Percentiles rank a stretch among this genome's conserved stretches.
Evolutionary conservation across 2,797 vertebrate species (phyloP).

Genomic region (Heterohyrax brucei): DNA sequence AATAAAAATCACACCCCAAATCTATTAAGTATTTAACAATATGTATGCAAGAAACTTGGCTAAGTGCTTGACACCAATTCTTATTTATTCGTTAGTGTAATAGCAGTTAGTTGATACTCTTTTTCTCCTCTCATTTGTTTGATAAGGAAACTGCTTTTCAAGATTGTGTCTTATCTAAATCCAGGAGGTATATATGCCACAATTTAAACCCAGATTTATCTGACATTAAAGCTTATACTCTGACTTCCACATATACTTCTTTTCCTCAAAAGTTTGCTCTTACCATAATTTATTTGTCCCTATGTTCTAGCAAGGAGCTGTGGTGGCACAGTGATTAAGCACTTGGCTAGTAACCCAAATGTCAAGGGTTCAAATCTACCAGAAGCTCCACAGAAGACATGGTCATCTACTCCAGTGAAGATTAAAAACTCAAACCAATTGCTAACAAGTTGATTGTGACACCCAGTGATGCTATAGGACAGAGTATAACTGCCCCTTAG

Average conservation of each 20-base stretch:
- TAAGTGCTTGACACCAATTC: background rate
- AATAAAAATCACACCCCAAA: background rate
- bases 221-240: background rate
- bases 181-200: background rate
- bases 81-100: background rate
- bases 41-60: background rate
- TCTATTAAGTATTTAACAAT: background rate
- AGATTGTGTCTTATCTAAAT: background rate
- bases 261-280: background rate
- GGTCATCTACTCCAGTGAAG: background rate
- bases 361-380: background rate
- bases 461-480: background rate
- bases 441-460: background rate
- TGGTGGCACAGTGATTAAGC: background rate
- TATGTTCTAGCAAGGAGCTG: background rate
- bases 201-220: background rate
- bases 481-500: background rate
- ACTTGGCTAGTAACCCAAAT: background rate
- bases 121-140: background rate
- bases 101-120: background rate
- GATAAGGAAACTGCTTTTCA: background rate
- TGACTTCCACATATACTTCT: background rate
- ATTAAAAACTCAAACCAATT: background rate
- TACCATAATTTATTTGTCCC: background rate
- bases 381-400: background rate